Base-by-base conservation (phyloP, 2,888 invertebrate species). In the Cheilosia variabilis region DNA sequence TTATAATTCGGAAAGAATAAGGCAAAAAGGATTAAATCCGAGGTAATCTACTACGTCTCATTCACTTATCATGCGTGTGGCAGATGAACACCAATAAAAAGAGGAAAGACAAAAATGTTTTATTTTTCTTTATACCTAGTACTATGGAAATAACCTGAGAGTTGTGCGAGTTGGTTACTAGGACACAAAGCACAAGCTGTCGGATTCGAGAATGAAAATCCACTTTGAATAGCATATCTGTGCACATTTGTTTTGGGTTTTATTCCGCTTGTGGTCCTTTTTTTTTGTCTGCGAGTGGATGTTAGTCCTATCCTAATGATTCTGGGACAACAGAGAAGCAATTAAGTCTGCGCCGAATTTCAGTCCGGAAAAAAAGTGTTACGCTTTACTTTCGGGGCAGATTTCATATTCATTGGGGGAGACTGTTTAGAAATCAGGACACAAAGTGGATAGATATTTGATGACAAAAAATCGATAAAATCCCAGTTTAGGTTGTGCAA, bases 11-110 rank as follows among this genome's bases (percentile, higher is more conserved):
- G 55, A 72, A 79, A 69, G 79, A 79, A 84, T 79, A 84, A 86
- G 62, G 79, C 50, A 81, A 76, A 73, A 86, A 77, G 86, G 86
- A 86, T 86, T 86, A 86, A 86, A 86, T 86, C 86, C 81, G 81
- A 86, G 81, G 76, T 76, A 81, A 86, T 81, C 77, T 72, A 77
- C 81, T 81, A 58, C 84, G 66, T 62, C 71, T 80, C 80, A 66
- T 86, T 80, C 84, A 76, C 80, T 86, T 76, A 71, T 68, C 81
- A 72, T 76, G 76, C 69, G 80, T 80, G 80, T 75, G 80, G 55
- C 53, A 84, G 53, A 76, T 76, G 71, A 76, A 86, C 71, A 66
- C 60, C 76, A 65, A 62, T 57, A 71, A 37, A 65, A 53, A 41
- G 65, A 71, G 27, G 7, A 65, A 43, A 15, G 5, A 50, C 10